Evolutionary conservation across 2,113 vertebrate genomes (phyloP).

Genomic region (Phylloscopus trochilus): DNA sequence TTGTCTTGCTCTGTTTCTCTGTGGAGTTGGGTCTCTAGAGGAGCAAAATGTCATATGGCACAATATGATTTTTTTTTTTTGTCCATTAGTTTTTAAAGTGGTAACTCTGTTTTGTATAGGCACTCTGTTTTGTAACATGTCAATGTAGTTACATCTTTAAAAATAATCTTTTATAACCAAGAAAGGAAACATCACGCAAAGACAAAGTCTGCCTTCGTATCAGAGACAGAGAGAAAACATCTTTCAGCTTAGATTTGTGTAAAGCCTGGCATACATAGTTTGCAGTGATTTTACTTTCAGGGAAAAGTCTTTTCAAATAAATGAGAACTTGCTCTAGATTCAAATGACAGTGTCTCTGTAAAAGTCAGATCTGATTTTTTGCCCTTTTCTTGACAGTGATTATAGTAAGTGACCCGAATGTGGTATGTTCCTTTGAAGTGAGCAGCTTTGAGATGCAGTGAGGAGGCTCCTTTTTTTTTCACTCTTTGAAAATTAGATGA

Average conservation of each 20-base stretch:
- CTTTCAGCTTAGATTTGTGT: slow-evolving; percentile 47
- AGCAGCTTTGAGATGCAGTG: slow-evolving; percentile 29
- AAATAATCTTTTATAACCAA: not conserved
- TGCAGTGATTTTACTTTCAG: slow-evolving; percentile 47
- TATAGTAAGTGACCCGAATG: slow-evolving; percentile 67
- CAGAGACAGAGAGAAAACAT: not conserved
- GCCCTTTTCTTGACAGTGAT: slow-evolving; percentile 66
- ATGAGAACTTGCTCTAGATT: slow-evolving; percentile 65
- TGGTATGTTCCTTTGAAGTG: slow-evolving; percentile 51
- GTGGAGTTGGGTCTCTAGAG: not conserved
- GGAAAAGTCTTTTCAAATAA: slow-evolving; percentile 63
- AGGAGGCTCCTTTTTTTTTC: not conserved
- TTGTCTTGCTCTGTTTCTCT: not conserved
- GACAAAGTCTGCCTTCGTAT: not conserved
- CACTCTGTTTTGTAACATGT: not conserved
- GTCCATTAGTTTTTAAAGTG: not conserved
- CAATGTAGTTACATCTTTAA: not conserved
- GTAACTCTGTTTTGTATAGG: not conserved
- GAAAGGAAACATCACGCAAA: not conserved
- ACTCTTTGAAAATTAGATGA: not conserved
- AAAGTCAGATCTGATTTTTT: slow-evolving; percentile 72
- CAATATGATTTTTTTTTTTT: not conserved
- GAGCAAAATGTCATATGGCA: not conserved
- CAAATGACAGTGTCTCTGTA: slow-evolving; percentile 62
- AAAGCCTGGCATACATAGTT: slow-evolving; percentile 21